These are phyloP conservation scores for Oryzias javanicus DNA, from an alignment of 2,113 vertebrate species.

Conservation along the genomic window DNA sequence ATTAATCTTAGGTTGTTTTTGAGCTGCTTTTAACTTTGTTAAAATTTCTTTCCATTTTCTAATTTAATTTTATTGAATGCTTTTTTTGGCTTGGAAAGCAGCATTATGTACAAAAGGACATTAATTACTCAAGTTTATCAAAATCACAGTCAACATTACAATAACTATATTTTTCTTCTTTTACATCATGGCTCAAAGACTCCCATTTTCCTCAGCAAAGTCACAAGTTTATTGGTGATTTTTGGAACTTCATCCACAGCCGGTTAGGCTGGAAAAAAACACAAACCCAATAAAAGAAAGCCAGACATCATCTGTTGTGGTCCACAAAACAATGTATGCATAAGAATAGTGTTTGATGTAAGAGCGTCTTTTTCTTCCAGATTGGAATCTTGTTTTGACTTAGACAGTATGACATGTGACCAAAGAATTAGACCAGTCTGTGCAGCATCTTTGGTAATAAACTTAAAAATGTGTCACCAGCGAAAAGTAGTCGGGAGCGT, in stretches of 20 bases:
- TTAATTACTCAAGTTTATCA: too few species aligned
- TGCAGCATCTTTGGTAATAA: conserved; percentile 12
- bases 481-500: conserved; percentile 3
- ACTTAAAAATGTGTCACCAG: conserved; percentile 21
- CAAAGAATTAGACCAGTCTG: conserved; percentile 27
- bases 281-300: conserved; percentile 51
- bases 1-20: too few species aligned
- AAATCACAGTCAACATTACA: too few species aligned
- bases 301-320: conserved; percentile 54
- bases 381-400: conserved; percentile 49
- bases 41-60: too few species aligned
- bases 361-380: conserved; percentile 39
- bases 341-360: conserved; percentile 62
- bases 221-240: conserved; percentile 22
- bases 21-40: too few species aligned
- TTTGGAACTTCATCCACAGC: conserved; percentile 44
- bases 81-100: too few species aligned
- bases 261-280: conserved; percentile 53
- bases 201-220: conserved; percentile 21
- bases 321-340: conserved; percentile 57
- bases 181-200: background rate
- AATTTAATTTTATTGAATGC: too few species aligned
- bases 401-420: conserved; percentile 53
- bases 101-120: too few species aligned
- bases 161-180: too few species aligned